A percentile compares a stretch with the other conserved stretches of the same genome.
Conservation (phyloP, 1,140 invertebrate species). For the Orius insidiosus region DNA sequence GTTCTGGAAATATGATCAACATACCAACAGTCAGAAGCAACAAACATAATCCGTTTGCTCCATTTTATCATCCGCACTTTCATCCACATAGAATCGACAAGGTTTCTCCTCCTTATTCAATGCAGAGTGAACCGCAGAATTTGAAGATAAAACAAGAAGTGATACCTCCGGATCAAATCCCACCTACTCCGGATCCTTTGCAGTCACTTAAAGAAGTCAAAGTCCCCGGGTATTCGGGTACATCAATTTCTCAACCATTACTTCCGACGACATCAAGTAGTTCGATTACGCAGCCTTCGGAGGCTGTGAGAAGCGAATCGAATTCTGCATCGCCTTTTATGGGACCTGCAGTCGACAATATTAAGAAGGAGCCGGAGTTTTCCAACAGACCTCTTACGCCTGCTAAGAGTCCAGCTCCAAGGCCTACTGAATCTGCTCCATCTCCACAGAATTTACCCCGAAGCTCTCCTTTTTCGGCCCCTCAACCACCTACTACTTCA, state of each 20-base stretch:
- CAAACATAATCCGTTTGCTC: constrained; percentile 16
- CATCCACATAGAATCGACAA: constrained; percentile 20
- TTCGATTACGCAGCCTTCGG: constrained; percentile 12
- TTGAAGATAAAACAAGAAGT: constrained; percentile 64
- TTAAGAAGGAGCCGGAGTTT: constrained; percentile 53
- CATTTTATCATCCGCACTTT: constrained; percentile 22
- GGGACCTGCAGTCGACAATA: constrained; percentile 37
- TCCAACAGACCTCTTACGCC: constrained; percentile 28
- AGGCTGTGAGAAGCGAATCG: constrained; percentile 13
- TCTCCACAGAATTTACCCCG: constrained; percentile 19
- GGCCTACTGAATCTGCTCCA: constrained; percentile 27
- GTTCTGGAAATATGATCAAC: constrained; percentile 16
- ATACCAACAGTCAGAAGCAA: constrained; percentile 17
- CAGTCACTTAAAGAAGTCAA: constrained; percentile 65
- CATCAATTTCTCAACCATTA: constrained; percentile 23
- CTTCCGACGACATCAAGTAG: constrained; percentile 20
- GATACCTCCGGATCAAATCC: constrained; percentile 28
- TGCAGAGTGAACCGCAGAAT: constrained; percentile 48
- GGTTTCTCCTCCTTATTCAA: constrained; percentile 17
- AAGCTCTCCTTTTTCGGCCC: constrained; percentile 19
- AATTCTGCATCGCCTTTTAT: constrained; percentile 17
- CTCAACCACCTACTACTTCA: constrained; percentile 18
- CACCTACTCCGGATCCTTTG: constrained; percentile 43
- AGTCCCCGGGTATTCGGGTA: constrained; percentile 46
- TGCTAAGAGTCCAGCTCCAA: constrained; percentile 26